These are phyloP conservation scores for Hydrophis major DNA, from an alignment of 2,797 vertebrate genomes.

Conservation along the genomic window DNA sequence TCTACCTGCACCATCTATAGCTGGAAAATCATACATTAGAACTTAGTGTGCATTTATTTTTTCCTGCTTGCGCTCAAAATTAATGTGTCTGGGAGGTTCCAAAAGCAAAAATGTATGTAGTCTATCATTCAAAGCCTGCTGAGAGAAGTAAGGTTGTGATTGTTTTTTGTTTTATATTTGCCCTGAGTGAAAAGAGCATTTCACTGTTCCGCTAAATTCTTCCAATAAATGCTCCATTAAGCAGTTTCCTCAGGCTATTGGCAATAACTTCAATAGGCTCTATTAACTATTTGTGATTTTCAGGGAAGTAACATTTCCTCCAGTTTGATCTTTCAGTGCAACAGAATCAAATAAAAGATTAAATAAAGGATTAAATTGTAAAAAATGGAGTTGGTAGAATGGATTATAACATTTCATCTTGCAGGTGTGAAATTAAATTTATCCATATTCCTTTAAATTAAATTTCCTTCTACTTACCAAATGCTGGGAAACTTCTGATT, in stretches of 20 bases:
- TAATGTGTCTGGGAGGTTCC: not conserved
- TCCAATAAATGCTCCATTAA: slow-evolving; percentile 36
- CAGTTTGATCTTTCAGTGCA: not conserved
- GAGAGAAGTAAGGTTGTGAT: slow-evolving; percentile 24
- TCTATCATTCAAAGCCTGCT: slow-evolving; percentile 48
- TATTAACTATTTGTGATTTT: slow-evolving; percentile 19
- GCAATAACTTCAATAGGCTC: slow-evolving; percentile 40
- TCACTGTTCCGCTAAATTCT: slow-evolving; percentile 54
- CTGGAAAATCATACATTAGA: not conserved
- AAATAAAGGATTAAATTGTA: not conserved
- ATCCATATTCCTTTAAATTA: not conserved
- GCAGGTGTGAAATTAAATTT: not conserved
- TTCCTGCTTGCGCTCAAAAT: not conserved
- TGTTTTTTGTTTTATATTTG: slow-evolving; percentile 5
- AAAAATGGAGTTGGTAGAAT: not conserved
- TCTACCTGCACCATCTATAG: not conserved
- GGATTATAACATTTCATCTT: not conserved
- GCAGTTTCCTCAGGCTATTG: slow-evolving; percentile 44
- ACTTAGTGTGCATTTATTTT: not conserved
- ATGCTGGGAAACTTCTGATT: not conserved
- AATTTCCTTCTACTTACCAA: not conserved
- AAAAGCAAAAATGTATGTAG: not conserved
- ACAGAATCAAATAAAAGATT: not conserved
- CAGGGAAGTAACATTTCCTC: not conserved
- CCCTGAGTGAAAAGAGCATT: slow-evolving; percentile 45